Evolutionary conservation across 2,113 vertebrate species (phyloP).

Genomic region (Oplegnathus fasciatus): DNA sequence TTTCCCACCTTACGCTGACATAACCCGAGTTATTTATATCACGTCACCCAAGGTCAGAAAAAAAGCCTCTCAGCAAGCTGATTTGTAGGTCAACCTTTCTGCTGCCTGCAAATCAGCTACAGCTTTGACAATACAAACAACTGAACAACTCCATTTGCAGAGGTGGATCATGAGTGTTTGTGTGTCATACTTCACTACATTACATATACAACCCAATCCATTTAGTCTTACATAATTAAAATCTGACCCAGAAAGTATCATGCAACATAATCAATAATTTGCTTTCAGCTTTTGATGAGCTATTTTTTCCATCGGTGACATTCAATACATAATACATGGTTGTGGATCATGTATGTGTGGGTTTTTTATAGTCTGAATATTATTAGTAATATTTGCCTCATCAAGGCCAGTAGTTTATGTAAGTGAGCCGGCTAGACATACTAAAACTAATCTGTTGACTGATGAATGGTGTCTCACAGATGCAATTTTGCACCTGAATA

Average conservation of each 20-base stretch:
- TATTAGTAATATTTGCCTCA: not conserved
- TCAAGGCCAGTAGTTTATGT: conserved; percentile 11
- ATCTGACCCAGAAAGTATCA: conserved; percentile 45
- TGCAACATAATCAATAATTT: conserved; percentile 13
- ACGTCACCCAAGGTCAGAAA: not conserved
- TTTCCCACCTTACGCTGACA: not conserved
- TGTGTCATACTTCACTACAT: conserved; percentile 22
- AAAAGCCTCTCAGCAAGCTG: not conserved
- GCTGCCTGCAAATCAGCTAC: not conserved
- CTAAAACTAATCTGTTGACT: not conserved
- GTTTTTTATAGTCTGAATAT: not conserved
- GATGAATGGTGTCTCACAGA: not conserved
- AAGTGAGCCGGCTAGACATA: not conserved
- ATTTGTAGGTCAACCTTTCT: conserved; percentile 33
- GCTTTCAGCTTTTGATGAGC: conserved; percentile 22
- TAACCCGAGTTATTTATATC: not conserved
- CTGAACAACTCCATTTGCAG: not conserved
- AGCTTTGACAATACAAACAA: conserved; percentile 10
- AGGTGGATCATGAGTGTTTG: conserved; percentile 1
- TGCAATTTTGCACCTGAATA: not conserved
- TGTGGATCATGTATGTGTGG: not conserved
- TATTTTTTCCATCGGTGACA: conserved; percentile 8
- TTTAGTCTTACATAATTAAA: conserved; percentile 33
- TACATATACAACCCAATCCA: not conserved
- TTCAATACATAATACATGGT: conserved; percentile 11